Base-by-base conservation (phyloP, 2,888 invertebrate species). In the Tachina fera region DNA sequence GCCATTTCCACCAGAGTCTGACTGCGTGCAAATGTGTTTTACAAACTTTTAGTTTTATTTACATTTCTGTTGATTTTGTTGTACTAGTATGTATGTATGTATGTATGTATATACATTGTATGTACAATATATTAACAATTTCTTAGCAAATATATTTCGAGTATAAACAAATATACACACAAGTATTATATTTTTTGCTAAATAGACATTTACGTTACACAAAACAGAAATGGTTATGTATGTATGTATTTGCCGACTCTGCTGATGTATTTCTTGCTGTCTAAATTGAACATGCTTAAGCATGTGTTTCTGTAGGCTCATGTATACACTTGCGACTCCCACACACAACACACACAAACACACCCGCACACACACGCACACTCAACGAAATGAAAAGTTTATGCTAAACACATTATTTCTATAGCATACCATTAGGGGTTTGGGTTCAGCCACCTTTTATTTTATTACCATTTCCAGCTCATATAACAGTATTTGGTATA, bases 381-480 rank as follows among this genome's bases (percentile, higher is more conserved):
- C 11, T 4, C 70, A 83, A 16, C 47, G 16, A 75, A 49, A 75
- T 58, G 31, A 71, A 47, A 45, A 63, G 60, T 68, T 74, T 47
- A 47, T 51, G 53, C 16, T 74, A 72, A 74, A 67, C 67, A 75
- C 43, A 67, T 58, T 75, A 76, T 75, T 74, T 47, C 43, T 77
- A 51, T 60, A 83, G 77, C 65, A 63, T 76, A 71, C 41, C 51
- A 16, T 77, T 31, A 77, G 71, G 83, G 53, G 71, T 71, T 71
- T 65, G 47, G 60, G 71, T 77, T 65, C 45, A 51, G 0, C 53
- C n/a, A 16, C 31, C n/a, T 39, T 67, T n/a, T 49, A 49, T 67
- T 19, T 76, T 70, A 43, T n/a, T 51, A 70, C 43, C 22, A 1
- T 13, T 13, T 81, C 31, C 58, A 9, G 8, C 70, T 22, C 53